Conservation (phyloP, 2,888 invertebrate genomes). For the Smittia aterrima region DNA sequence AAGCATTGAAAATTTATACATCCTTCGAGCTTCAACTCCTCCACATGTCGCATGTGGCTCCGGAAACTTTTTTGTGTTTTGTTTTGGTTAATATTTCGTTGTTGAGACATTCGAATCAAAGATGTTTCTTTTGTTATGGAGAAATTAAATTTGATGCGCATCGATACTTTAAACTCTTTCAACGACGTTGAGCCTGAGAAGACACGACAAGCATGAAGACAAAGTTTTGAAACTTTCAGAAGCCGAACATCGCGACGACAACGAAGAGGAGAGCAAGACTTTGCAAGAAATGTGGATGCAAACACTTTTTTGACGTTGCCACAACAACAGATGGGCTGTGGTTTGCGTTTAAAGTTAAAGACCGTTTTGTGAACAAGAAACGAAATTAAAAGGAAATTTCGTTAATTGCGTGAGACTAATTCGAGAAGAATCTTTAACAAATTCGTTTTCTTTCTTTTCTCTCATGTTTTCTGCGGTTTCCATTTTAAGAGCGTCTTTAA, state of each 20-base stretch:
- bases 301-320: too few species aligned
- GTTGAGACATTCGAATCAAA: neutral
- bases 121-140: neutral
- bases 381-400: constrained; percentile 33
- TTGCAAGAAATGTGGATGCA: too few species aligned
- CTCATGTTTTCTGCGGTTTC: constrained; percentile 25
- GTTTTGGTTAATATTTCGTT: too few species aligned
- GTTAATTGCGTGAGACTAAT: constrained; percentile 35
- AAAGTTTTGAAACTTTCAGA: too few species aligned
- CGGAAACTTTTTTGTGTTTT: neutral
- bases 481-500: constrained; percentile 34
- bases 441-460: neutral
- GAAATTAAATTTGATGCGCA: neutral
- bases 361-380: neutral
- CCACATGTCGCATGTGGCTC: neutral
- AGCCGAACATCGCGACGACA: too few species aligned
- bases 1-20: constrained; percentile 1
- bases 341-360: neutral
- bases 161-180: neutral
- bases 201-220: too few species aligned
- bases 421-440: constrained; percentile 34
- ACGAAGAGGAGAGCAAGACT: too few species aligned
- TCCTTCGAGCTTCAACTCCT: neutral
- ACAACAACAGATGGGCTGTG: constrained; percentile 11
- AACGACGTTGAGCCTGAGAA: too few species aligned